phyloP scores from a whole-genome alignment of 2,888 invertebrate species.

The Eulithis testata region DNA sequence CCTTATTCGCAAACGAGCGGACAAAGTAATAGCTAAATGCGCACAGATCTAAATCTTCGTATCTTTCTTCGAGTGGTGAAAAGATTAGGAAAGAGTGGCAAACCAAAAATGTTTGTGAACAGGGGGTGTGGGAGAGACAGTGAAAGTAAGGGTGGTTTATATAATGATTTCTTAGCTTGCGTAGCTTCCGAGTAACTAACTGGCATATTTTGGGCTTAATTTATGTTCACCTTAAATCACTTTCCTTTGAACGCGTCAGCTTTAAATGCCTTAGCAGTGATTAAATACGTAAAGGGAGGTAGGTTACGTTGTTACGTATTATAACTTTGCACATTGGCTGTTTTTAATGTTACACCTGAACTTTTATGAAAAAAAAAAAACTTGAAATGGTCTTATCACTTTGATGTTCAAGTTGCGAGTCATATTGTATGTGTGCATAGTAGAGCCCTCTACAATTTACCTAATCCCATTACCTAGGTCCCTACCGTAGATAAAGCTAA shows the following conservation, averaged over 20 bases:
- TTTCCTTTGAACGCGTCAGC: slow-evolving; percentile 20
- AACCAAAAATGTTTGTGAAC: slow-evolving; percentile 7
- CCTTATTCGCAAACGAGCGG: slow-evolving; percentile 7
- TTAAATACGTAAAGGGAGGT: slow-evolving; percentile 1
- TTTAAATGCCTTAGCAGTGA: slow-evolving; percentile 4
- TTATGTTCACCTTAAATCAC: slow-evolving; percentile 42
- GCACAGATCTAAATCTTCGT: not conserved
- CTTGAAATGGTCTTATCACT: no score
- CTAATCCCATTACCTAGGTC: not conserved
- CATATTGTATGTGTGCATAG: no score
- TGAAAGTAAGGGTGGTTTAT: slow-evolving; percentile 33
- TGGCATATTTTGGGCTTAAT: slow-evolving; percentile 35
- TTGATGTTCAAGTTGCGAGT: no score
- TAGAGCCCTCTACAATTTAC: not conserved
- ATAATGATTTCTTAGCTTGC: slow-evolving; percentile 38
- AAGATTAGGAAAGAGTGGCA: not conserved
- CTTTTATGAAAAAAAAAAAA: no score
- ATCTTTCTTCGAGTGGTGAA: not conserved
- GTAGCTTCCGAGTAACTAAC: slow-evolving; percentile 31
- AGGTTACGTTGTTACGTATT: no score
- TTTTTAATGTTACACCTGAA: no score
- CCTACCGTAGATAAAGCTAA: not conserved
- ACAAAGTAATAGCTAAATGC: not conserved
- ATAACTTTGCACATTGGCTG: no score
- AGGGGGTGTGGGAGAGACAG: slow-evolving; percentile 16